phyloP scores from a whole-genome alignment of 2,797 vertebrate genomes.

The Megalops cyprinoides region DNA sequence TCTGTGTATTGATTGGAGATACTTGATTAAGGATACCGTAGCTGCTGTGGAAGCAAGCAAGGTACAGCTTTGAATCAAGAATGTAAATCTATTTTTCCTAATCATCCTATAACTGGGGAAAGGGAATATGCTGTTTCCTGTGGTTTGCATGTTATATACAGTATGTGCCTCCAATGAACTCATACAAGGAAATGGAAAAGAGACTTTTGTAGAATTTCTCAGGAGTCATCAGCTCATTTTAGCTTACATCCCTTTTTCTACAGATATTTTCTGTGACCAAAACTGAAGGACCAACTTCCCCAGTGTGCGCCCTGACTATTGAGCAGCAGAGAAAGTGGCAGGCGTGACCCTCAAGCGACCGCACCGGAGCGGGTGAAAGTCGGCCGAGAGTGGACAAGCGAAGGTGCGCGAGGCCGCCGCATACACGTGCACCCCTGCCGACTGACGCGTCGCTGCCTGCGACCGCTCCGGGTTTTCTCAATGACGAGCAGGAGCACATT shows the following conservation, averaged over 20 bases:
- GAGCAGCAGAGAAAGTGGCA: not conserved
- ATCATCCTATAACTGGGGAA: too few relatives aligned
- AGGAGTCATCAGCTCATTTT: too few relatives aligned
- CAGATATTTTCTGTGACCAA: not conserved
- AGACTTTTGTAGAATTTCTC: not conserved
- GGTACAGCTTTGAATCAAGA: not conserved
- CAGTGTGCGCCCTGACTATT: not conserved
- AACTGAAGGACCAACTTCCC: not conserved
- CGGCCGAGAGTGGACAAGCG: slow-evolving; percentile 37
- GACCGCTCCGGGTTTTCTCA: slow-evolving; percentile 65
- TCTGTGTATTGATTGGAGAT: not conserved
- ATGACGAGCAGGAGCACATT: slow-evolving; percentile 89
- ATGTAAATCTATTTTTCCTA: not conserved
- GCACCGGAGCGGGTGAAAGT: slow-evolving; percentile 24
- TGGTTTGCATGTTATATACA: not conserved
- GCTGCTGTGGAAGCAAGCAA: not conserved
- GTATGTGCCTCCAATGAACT: too few relatives aligned
- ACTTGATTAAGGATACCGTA: not conserved
- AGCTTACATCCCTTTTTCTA: too few relatives aligned
- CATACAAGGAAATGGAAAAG: not conserved
- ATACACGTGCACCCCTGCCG: not conserved
- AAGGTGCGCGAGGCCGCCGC: slow-evolving; percentile 49
- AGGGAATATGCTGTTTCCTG: not conserved
- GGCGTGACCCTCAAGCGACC: too few relatives aligned
- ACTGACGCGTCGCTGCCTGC: slow-evolving; percentile 61